phyloP scores from a whole-genome alignment of 2,797 vertebrate genomes.

The Dallia pectoralis region DNA sequence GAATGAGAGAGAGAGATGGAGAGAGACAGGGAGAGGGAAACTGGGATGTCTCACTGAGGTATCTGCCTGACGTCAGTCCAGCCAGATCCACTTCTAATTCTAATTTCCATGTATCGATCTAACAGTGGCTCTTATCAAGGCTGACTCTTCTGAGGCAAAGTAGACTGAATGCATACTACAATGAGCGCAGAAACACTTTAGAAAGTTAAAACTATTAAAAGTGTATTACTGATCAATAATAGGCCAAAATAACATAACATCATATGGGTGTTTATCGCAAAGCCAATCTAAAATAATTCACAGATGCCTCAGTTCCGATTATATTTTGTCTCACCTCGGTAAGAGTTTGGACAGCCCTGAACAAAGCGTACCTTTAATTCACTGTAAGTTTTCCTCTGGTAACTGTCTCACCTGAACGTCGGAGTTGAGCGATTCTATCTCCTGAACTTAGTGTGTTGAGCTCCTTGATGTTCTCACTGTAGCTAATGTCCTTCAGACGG shows the following conservation, averaged over 20 bases:
- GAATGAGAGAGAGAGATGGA: slow-evolving; percentile 3
- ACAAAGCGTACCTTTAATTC: not conserved
- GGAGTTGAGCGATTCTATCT: slow-evolving; percentile 80
- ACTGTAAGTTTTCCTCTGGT: not conserved
- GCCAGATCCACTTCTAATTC: slow-evolving; percentile 1
- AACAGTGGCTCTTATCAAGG: slow-evolving; percentile 4
- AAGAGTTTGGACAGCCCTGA: not conserved
- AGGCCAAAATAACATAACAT: not conserved
- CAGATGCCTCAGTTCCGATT: no score
- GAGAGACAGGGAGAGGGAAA: not conserved
- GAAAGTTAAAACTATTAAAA: not conserved
- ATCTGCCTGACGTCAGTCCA: not conserved
- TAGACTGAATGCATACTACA: not conserved
- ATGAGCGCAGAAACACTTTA: not conserved
- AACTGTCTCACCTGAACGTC: slow-evolving; percentile 80
- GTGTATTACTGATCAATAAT: not conserved
- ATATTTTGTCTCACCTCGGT: no score
- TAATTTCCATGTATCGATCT: slow-evolving; percentile 12
- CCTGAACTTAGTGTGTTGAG: slow-evolving; percentile 85
- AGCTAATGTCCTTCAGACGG: slow-evolving; percentile 85
- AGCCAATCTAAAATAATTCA: not conserved
- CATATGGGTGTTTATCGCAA: not conserved
- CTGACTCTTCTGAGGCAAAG: not conserved
- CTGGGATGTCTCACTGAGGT: not conserved
- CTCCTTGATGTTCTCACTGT: slow-evolving; percentile 85